Percentiles rank a stretch among this genome's conserved stretches.
Evolutionary conservation across 2,888 invertebrate genomes (phyloP).

Genomic region (Scaeva pyrastri): DNA sequence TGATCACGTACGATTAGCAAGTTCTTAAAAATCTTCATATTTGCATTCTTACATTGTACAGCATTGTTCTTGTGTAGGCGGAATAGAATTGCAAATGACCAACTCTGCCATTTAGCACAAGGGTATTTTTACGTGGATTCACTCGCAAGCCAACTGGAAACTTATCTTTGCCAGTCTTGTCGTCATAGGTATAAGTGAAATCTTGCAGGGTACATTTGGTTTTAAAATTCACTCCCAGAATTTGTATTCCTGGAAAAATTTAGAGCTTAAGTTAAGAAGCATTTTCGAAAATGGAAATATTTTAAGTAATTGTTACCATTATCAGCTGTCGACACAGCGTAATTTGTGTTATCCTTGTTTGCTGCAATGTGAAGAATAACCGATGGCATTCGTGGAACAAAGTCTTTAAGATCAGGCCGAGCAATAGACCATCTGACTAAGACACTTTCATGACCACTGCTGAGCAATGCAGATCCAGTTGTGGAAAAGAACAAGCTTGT

Average conservation of each 20-base stretch:
- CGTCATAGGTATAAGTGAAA: slow-evolving; percentile 86
- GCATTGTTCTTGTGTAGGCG: slow-evolving; percentile 86
- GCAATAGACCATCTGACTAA: slow-evolving; percentile 90
- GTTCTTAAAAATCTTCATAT: neutral
- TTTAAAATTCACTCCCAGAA: slow-evolving; percentile 85
- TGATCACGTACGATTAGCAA: neutral
- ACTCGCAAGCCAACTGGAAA: slow-evolving; percentile 83
- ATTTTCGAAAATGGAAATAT: neutral
- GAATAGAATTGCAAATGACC: slow-evolving; percentile 92
- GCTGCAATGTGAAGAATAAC: slow-evolving; percentile 87
- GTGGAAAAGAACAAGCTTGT: slow-evolving; percentile 87
- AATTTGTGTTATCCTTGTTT: slow-evolving; percentile 86
- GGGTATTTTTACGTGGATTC: slow-evolving; percentile 87
- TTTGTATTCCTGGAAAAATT: slow-evolving; percentile 84
- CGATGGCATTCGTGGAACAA: slow-evolving; percentile 89
- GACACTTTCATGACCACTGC: slow-evolving; percentile 91
- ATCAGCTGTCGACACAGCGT: slow-evolving; percentile 88
- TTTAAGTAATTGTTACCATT: slow-evolving; percentile 84
- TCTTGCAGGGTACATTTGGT: slow-evolving; percentile 87
- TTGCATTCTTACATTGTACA: slow-evolving; percentile 87
- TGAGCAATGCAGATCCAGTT: slow-evolving; percentile 88
- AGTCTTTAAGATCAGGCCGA: slow-evolving; percentile 84
- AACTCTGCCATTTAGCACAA: slow-evolving; percentile 89
- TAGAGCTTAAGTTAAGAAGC: no score
- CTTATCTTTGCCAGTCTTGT: slow-evolving; percentile 84